Evolutionary conservation across 2,113 vertebrate genomes (phyloP), one percentile per base, ranked within the genome.

Genomic region (Platichthys stellatus): DNA sequence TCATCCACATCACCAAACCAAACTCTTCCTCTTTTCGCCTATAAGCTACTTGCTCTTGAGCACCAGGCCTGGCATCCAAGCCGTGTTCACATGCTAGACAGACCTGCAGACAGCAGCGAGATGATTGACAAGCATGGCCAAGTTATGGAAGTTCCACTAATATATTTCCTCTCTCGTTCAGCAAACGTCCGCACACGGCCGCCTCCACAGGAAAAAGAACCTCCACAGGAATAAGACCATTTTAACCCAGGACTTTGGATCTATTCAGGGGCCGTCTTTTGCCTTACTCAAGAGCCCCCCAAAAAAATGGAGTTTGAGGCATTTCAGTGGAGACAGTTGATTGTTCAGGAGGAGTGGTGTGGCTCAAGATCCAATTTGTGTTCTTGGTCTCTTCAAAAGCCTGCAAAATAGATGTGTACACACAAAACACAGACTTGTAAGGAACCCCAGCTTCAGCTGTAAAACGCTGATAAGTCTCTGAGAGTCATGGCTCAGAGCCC

Each of bases 41-140:
- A 88, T 90, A 91, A 92, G 90, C 91, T 90, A 90, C 83, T 87
- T 77, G 89, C 83, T 86, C 82, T 59, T 70, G 88, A 89, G 83
- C 83, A 86, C 84, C 84, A 72, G 85, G 89, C 86, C 87, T 89
- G 88, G 85, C 85, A 85, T 88, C 86, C 85, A 87, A 89, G 88
- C 88, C 84, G 78, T 84, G 85, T 86, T 85, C 87, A 84, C 74
- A 56, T 63, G 81, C 70, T 57, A 56, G 72, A 84, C 74, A 80
- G 86, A 56, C 82, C 85, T 68, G 67, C 83, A 72, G 87, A 83
- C 81, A 69, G 74, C 85, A 60, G 74, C 45, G 67, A 83, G 66
- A 75, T 77, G 85, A 86, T 78, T 61, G 74, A 81, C 77, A 78
- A 79, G 84, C 74, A 64, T 38, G 76, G 82, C 79, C 80, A 70